Evolutionary conservation across 23 tunicate genomes (phyloP).

Genomic region (Ciona savignyi): DNA sequence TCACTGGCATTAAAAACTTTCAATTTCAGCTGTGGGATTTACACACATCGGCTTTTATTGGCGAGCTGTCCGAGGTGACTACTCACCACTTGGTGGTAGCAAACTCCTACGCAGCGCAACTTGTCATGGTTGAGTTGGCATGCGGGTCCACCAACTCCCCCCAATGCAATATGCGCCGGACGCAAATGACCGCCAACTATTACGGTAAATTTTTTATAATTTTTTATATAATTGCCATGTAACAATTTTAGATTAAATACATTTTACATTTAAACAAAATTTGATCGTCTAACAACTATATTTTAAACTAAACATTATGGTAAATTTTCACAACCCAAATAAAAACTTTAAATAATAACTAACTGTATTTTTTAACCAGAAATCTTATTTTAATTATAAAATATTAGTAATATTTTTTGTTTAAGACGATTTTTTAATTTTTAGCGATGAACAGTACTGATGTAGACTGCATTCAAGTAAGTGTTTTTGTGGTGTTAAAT

Average conservation of each 20-base stretch:
- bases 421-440: neutral
- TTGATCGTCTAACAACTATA: too few relatives aligned
- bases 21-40: neutral
- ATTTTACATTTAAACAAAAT: too few relatives aligned
- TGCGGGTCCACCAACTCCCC: conserved; percentile 1
- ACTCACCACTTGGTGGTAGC: neutral
- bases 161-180: neutral
- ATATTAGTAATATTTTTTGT: too few relatives aligned
- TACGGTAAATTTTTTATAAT: neutral
- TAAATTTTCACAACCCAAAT: too few relatives aligned
- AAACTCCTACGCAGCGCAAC: neutral
- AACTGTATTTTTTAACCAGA: too few relatives aligned
- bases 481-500: neutral
- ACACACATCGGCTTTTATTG: neutral
- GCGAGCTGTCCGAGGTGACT: neutral
- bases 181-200: neutral
- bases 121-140: conserved; percentile 2
- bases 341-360: too few relatives aligned
- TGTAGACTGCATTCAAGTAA: neutral
- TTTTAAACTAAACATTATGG: too few relatives aligned
- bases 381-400: too few relatives aligned
- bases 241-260: too few relatives aligned
- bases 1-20: too few relatives aligned
- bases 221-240: too few relatives aligned
- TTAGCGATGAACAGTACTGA: neutral